Evolutionary conservation across 2,113 vertebrate genomes (phyloP), one percentile per base, ranked within the genome.

Genomic region (Butorides virescens): DNA sequence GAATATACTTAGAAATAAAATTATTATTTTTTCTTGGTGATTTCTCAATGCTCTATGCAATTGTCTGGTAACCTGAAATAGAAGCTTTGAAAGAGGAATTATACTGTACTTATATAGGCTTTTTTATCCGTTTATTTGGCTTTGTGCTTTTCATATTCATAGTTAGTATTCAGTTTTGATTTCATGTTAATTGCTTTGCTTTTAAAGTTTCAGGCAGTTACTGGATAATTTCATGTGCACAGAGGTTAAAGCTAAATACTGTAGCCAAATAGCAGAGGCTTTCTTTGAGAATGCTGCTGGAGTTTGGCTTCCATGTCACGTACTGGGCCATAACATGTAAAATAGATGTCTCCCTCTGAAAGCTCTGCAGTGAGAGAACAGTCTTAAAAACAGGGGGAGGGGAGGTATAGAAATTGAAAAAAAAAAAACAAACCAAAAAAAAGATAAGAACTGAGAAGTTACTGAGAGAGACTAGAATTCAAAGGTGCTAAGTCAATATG

Each of bases 311-410:
- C 63, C 95, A 88, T 52, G 46, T 82, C 74, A 90, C 26, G 71
- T 93, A 52, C 56, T 83, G 46, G 65, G n/a, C 90, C 55, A 90
- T 95, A 87, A 87, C 71, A 92, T 91, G 89, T 86, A 94, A 96
- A 97, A 97, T 80, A 96, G 50, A 89, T 82, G 79, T 71, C 84
- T 95, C 39, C 65, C 30, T 73, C 83, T 55, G 65, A 86, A 94
- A 97, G 47, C 61, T 86, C 86, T 75, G 90, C 42, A 85, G 86
- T 85, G 62, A 79, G 52, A 84, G 46, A 81, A 55, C 5, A 53
- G 15, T 83, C 78, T 92, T 95, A 90, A 89, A 86, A 94, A 53
- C 0, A 1, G 63, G 39, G 19, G 47, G 37, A 67, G 42, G 15
- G 18, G 18, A 91, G 6, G 23, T 7, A 47, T 30, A 75, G 23